These are phyloP conservation scores for Caloenas nicobarica DNA, from an alignment of 2,113 vertebrate species.

Conservation along the genomic window DNA sequence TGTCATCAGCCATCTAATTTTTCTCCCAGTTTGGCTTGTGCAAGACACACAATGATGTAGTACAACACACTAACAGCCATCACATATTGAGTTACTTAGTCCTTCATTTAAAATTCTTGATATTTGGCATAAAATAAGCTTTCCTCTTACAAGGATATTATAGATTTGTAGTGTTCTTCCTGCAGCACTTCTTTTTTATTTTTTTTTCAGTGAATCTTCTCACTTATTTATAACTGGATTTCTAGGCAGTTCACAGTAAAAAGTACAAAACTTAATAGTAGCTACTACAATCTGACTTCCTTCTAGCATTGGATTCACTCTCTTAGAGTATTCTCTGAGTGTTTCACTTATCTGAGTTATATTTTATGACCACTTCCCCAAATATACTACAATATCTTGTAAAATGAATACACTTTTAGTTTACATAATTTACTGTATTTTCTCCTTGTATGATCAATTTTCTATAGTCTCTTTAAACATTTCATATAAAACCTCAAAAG, in stretches of 20 bases:
- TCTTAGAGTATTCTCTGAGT: background rate
- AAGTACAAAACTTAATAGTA: background rate
- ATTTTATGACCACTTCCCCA: background rate
- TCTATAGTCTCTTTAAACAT: background rate
- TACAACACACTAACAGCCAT: background rate
- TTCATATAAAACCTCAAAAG: background rate
- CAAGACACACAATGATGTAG: background rate
- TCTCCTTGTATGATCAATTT: background rate
- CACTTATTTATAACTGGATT: background rate
- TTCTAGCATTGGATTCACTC: background rate
- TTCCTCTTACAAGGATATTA: background rate
- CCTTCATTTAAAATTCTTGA: background rate
- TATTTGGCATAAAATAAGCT: background rate
- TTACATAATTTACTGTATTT: conserved; percentile 1
- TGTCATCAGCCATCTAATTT: background rate
- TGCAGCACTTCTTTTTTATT: background rate
- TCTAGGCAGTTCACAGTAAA: background rate
- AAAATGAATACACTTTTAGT: background rate
- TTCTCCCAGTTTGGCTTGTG: background rate
- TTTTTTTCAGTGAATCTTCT: background rate
- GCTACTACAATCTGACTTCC: background rate
- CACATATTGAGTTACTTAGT: background rate
- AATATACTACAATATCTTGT: background rate
- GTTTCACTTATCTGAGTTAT: background rate
- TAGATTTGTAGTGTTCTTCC: background rate